Evolutionary conservation across 2,113 vertebrate genomes (phyloP).

Genomic region (Camelus dromedarius): DNA sequence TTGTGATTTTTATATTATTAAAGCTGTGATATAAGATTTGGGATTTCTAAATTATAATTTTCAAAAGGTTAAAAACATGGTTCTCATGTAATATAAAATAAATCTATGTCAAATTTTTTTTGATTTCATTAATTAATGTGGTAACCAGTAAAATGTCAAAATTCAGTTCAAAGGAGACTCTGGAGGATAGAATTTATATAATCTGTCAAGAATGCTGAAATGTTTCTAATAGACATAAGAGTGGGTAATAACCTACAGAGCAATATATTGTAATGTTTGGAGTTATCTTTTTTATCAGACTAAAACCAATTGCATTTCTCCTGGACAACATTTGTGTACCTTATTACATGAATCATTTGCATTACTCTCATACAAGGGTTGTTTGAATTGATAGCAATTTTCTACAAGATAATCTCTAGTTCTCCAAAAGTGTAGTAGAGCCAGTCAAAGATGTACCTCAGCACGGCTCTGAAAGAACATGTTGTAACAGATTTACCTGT

Average conservation of each 20-base stretch:
- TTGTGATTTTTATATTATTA: conserved; percentile 12
- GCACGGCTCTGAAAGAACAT: background rate
- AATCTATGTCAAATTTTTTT: background rate
- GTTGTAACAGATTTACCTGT: background rate
- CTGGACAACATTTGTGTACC: background rate
- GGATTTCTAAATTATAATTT: background rate
- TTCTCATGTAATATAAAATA: background rate
- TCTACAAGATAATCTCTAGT: background rate
- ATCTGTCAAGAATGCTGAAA: conserved; percentile 10
- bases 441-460: background rate
- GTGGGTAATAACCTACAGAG: background rate
- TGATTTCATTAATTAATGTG: background rate
- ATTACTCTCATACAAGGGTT: background rate
- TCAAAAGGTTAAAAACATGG: background rate
- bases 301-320: background rate
- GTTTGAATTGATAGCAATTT: background rate
- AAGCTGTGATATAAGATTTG: background rate
- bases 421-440: background rate
- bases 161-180: background rate
- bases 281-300: background rate
- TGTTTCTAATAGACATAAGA: conserved; percentile 20
- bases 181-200: background rate
- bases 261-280: background rate
- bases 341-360: background rate
- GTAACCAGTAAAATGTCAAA: conserved; percentile 5